Conservation (phyloP, 2,888 invertebrate species). For the Siphlonurus alternatus region DNA sequence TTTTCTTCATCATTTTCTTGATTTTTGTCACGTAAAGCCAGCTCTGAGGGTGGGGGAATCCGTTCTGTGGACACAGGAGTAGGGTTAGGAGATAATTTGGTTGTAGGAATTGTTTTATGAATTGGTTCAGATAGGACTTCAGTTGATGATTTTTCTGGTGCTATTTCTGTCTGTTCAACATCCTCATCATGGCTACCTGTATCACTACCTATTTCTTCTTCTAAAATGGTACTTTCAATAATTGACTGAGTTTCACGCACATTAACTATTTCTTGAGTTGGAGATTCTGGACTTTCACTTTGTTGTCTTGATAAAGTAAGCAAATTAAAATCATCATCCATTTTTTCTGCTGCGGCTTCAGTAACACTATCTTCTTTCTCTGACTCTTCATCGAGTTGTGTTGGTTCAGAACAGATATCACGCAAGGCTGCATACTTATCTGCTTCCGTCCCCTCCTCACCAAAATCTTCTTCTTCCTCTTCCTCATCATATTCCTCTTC, state of each 20-base stretch:
- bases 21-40: conserved; percentile 28
- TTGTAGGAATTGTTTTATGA: not conserved
- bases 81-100: not conserved
- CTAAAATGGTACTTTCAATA: conserved; percentile 20
- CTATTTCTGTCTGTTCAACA: not conserved
- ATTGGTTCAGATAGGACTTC: conserved; percentile 5
- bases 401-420: conserved; percentile 33
- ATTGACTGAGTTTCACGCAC: conserved; percentile 18
- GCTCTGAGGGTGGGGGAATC: conserved; percentile 16
- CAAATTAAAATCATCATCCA: conserved; percentile 14
- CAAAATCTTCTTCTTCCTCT: conserved; percentile 23
- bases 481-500: conserved; percentile 17
- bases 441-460: conserved; percentile 22
- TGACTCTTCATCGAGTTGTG: conserved; percentile 18
- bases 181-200: conserved; percentile 9
- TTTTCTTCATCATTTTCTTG: conserved; percentile 24
- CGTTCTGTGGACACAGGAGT: conserved; percentile 6
- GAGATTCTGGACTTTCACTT: conserved; percentile 19
- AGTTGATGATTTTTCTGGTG: not conserved
- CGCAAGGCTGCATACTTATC: conserved; percentile 70
- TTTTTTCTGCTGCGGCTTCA: conserved; percentile 11
- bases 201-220: conserved; percentile 18
- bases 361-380: conserved; percentile 18
- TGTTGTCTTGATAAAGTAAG: conserved; percentile 18
- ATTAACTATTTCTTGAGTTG: conserved; percentile 15